Evolutionary conservation across 2,888 invertebrate genomes (phyloP).

Genomic region (Tholera decimalis): DNA sequence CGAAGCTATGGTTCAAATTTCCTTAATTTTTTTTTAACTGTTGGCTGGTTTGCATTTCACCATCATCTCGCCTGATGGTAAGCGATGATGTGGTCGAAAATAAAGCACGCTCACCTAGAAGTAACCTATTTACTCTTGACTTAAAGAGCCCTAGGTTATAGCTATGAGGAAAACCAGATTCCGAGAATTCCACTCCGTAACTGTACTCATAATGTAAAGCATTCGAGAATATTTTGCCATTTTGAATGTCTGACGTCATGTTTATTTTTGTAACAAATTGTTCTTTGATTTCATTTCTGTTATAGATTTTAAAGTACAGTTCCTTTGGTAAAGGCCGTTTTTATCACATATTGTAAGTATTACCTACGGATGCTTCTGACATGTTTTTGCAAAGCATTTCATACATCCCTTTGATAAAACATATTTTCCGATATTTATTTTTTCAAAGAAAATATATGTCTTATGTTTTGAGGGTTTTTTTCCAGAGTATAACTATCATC

Average conservation of each 20-base stretch:
- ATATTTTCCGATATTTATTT: not conserved
- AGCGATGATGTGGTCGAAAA: no score
- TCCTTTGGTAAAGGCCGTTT: constrained; percentile 4
- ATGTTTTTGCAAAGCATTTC: constrained; percentile 14
- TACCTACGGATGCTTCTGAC: constrained; percentile 5
- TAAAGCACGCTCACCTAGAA: no score
- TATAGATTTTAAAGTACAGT: not conserved
- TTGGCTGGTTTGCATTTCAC: no score
- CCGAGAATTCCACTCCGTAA: no score
- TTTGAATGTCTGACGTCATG: not conserved
- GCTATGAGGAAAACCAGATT: no score
- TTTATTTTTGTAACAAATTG: not conserved
- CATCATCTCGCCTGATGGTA: no score
- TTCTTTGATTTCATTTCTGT: not conserved
- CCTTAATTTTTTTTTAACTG: no score
- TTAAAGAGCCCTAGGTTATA: no score
- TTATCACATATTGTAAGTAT: constrained; percentile 23
- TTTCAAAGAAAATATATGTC: not conserved
- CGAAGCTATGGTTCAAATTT: no score
- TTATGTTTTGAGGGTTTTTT: not conserved
- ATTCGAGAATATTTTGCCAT: no score
- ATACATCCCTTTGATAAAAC: constrained; percentile 23
- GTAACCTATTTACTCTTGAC: no score
- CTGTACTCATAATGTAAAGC: no score
- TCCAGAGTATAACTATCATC: not conserved